Percentiles rank a stretch among this genome's conserved stretches.
phyloP scores from a whole-genome alignment of 2,113 vertebrate species.

The Cervus canadensis region DNA sequence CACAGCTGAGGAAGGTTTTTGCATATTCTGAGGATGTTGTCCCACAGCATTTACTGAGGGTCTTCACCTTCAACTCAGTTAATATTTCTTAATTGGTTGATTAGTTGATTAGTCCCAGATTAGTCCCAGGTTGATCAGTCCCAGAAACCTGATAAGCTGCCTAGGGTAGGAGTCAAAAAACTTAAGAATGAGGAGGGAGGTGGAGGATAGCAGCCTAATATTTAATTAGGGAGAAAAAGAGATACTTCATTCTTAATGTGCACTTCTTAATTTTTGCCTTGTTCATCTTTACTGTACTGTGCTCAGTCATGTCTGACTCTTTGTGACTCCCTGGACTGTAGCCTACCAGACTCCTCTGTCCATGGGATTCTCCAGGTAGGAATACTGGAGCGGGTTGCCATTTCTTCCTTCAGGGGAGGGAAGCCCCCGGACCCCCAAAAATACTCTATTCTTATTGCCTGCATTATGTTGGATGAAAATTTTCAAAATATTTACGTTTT shows the following conservation, averaged over 20 bases:
- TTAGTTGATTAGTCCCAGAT: too few relatives aligned
- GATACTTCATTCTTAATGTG: background rate
- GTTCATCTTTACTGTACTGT: background rate
- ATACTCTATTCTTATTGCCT: background rate
- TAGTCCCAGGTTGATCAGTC: background rate
- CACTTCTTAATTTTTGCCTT: background rate
- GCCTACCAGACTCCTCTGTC: background rate
- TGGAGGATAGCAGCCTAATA: background rate
- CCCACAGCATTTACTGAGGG: background rate
- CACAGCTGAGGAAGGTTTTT: background rate
- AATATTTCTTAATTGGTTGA: background rate
- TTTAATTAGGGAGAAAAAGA: background rate
- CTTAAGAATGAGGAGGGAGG: background rate
- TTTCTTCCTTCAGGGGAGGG: background rate
- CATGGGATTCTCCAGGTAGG: background rate
- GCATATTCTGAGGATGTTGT: background rate
- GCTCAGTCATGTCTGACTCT: background rate
- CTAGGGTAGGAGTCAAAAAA: background rate
- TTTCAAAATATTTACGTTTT: background rate
- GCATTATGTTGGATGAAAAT: background rate
- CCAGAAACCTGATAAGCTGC: background rate
- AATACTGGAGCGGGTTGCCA: background rate
- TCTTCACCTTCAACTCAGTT: background rate
- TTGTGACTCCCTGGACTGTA: background rate
- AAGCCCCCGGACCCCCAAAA: fast-evolving